Percentiles rank a stretch among this genome's conserved stretches.
Evolutionary conservation across 2,797 vertebrate species (phyloP).

Genomic region (Limosa lapponica): DNA sequence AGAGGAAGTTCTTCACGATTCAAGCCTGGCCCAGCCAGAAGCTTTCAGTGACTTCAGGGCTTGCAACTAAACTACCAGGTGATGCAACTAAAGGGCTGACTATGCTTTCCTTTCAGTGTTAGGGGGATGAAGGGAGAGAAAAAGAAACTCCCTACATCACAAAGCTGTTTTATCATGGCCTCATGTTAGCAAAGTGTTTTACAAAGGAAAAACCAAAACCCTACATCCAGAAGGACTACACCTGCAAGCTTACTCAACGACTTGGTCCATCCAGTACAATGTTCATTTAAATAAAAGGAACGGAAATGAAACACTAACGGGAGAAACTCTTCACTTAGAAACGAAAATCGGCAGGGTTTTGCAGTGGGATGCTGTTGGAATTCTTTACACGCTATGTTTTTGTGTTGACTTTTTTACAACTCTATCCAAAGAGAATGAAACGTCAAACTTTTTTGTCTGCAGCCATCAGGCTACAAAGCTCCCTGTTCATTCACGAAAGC

Average conservation of each 20-base stretch:
- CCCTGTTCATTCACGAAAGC: not conserved
- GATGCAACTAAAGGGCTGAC: not conserved
- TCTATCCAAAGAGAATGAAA: conserved; percentile 3
- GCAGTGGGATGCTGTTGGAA: not conserved
- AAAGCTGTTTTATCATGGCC: not conserved
- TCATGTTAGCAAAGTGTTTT: not conserved
- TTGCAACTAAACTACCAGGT: not conserved
- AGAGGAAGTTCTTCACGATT: not conserved
- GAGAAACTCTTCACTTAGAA: not conserved
- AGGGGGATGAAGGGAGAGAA: no score
- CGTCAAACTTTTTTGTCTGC: not conserved
- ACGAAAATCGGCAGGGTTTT: not conserved
- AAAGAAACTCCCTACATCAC: not conserved
- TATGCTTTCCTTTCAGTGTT: not conserved
- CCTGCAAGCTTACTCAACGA: not conserved
- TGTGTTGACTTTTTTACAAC: not conserved
- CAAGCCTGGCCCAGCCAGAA: not conserved
- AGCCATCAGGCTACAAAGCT: not conserved
- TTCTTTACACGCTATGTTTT: not conserved
- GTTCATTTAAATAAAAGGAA: not conserved
- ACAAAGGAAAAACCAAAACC: not conserved
- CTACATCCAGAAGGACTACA: not conserved
- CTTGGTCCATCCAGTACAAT: not conserved
- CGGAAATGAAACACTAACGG: not conserved
- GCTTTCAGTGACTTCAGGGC: not conserved